Evolutionary conservation across 2,113 vertebrate genomes (phyloP), one percentile per base, ranked within the genome.

Genomic region (Helogale parvula): DNA sequence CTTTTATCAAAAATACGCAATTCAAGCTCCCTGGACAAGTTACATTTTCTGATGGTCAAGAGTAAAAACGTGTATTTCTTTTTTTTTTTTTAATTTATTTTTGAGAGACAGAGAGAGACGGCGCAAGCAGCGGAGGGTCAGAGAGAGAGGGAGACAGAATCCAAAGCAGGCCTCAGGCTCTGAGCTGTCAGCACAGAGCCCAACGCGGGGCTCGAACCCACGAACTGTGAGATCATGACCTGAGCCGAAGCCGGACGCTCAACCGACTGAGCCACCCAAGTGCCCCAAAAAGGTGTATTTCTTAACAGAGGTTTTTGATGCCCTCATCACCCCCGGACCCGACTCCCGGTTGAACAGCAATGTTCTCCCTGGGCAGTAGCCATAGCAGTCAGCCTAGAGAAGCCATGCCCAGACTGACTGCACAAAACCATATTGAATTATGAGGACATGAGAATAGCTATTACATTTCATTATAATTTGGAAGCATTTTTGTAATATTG

Each of bases 391-490:
- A 81, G 16, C 8, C 17, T 85, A 94, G 69, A 90, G 45, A 94
- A 91, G 27, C 81, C 41, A 92, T 79, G 74, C 63, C 35, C 52
- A 45, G 33, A 69, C 19, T 84, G 41, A 85, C n/a, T 88, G 54
- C 88, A 93, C 35, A 88, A 94, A 97, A 84, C 41, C 92, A 71
- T 25, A 52, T 68, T 90, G 38, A 94, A 91, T 96, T 85, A 94
- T 57, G 72, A 95, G 80, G 86, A 87, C 80, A n/a, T 84, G 69
- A 84, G 38, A 93, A 69, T 80, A 90, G 35, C 31, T 98, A 29
- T 95, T 89, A n/a, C 29, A 95, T 97, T 96, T n/a, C 33, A 72
- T 97, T 76, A 84, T 93, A 92, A 96, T 94, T 96, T 76, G 94
- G 83, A 92, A 60, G 80, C 69, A 66, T 96, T 96, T 97, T 96